A percentile compares a stretch with the other conserved stretches of the same genome.
These are phyloP conservation scores for Masnerella sp. DNA, from an alignment of 2,888 invertebrate species.

Conservation along the genomic window DNA sequence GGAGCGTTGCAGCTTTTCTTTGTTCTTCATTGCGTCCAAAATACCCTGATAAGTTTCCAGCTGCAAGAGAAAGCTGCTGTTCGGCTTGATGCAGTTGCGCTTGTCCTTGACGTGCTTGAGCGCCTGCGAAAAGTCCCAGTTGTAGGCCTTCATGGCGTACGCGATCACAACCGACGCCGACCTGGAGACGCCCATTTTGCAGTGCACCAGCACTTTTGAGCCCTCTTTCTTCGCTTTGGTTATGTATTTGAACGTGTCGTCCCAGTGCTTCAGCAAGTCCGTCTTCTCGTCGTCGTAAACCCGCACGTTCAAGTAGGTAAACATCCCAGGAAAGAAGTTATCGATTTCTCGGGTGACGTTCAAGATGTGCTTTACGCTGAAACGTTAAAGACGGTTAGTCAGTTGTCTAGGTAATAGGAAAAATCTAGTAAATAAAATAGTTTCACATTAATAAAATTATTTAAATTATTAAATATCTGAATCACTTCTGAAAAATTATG, in stretches of 20 bases:
- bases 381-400: neutral
- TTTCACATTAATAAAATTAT: too few species aligned
- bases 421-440: too few species aligned
- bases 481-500: too few species aligned
- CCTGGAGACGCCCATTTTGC: slow-evolving; percentile 99
- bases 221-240: slow-evolving; percentile 92
- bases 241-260: slow-evolving; percentile 98
- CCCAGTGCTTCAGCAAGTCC: slow-evolving; percentile 97
- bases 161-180: slow-evolving; percentile 99
- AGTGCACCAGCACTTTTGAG: slow-evolving; percentile 97
- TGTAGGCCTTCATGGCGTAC: slow-evolving; percentile 98
- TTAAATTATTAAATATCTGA: too few species aligned
- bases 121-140: slow-evolving; percentile 94
- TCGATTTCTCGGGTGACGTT: slow-evolving; percentile 99
- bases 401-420: too few species aligned
- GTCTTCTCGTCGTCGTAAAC: slow-evolving; percentile 98
- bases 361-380: slow-evolving; percentile 95
- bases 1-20: slow-evolving; percentile 93
- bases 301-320: slow-evolving; percentile 96
- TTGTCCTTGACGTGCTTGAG: slow-evolving; percentile 93
- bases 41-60: slow-evolving; percentile 97
- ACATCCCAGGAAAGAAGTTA: slow-evolving; percentile 98
- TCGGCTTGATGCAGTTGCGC: slow-evolving; percentile 96
- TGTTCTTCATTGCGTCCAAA: slow-evolving; percentile 96
- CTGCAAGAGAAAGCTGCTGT: slow-evolving; percentile 95